These are phyloP conservation scores for Leucosticte australis DNA, from an alignment of 2,113 vertebrate genomes.

Conservation along the genomic window DNA sequence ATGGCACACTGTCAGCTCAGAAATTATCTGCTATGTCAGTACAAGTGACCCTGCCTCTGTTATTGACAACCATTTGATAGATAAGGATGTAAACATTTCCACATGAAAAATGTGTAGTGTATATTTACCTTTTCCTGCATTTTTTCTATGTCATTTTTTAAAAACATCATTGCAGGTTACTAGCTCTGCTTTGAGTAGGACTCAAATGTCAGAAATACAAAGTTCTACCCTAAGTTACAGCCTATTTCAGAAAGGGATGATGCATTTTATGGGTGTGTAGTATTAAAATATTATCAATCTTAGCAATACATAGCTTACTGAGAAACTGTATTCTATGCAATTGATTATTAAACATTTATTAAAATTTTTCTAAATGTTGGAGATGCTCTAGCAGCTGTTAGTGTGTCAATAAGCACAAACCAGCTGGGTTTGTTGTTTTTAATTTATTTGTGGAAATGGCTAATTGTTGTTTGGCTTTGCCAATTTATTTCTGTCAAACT, in stretches of 20 bases:
- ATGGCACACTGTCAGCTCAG: not conserved
- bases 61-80: not conserved
- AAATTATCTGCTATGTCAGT: not conserved
- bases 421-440: not conserved
- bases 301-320: not conserved
- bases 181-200: not conserved
- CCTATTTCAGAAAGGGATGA: not conserved
- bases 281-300: not conserved
- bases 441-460: not conserved
- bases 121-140: not conserved
- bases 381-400: not conserved
- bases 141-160: not conserved
- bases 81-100: not conserved
- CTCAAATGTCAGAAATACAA: not conserved
- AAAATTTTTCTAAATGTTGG: not conserved
- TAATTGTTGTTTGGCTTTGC: not conserved
- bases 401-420: not conserved
- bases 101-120: not conserved
- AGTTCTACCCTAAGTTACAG: not conserved
- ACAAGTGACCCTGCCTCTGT: not conserved
- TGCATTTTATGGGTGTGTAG: not conserved
- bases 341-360: not conserved
- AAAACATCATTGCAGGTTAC: not conserved
- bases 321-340: not conserved
- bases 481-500: not conserved